Conservation (phyloP, 2,888 invertebrate species). For the Abrostola tripartita region DNA sequence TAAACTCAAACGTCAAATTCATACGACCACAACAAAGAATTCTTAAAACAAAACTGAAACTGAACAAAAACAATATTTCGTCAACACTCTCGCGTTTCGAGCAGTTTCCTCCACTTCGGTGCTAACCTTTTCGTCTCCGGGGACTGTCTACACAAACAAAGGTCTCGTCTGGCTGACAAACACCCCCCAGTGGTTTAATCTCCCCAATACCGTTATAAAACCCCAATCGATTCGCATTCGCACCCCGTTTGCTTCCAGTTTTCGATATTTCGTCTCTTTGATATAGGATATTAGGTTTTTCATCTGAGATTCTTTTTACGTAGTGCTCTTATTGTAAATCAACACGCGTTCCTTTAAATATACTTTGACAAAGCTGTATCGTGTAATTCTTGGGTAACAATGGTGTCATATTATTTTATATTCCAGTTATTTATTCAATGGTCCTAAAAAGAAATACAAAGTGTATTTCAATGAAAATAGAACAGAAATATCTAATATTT, state of each 20-base stretch:
- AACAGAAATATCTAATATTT: no score
- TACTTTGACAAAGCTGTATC: no score
- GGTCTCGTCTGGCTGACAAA: slow-evolving; percentile 16
- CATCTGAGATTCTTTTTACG: slow-evolving; percentile 3
- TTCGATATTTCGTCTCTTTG: slow-evolving; percentile 11
- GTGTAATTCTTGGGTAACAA: no score
- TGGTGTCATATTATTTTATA: no score
- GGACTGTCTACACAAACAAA: slow-evolving; percentile 27
- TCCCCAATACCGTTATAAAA: slow-evolving; percentile 24
- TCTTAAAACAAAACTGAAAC: slow-evolving; percentile 1
- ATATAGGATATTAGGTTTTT: slow-evolving; percentile 21
- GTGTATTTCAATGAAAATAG: no score
- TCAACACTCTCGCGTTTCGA: slow-evolving; percentile 8
- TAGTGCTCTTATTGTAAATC: not conserved
- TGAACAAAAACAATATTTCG: slow-evolving; percentile 16
- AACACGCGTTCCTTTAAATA: no score
- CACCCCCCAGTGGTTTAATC: slow-evolving; percentile 31
- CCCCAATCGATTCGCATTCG: slow-evolving; percentile 26
- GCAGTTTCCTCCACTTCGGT: not conserved
- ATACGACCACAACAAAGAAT: not conserved
- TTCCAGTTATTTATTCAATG: no score
- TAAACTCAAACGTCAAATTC: not conserved
- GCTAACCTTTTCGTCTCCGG: slow-evolving; percentile 22
- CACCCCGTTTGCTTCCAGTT: slow-evolving; percentile 18
- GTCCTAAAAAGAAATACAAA: no score